phyloP scores from a whole-genome alignment of 1,140 invertebrate genomes.

The Trichogramma pretiosum region DNA sequence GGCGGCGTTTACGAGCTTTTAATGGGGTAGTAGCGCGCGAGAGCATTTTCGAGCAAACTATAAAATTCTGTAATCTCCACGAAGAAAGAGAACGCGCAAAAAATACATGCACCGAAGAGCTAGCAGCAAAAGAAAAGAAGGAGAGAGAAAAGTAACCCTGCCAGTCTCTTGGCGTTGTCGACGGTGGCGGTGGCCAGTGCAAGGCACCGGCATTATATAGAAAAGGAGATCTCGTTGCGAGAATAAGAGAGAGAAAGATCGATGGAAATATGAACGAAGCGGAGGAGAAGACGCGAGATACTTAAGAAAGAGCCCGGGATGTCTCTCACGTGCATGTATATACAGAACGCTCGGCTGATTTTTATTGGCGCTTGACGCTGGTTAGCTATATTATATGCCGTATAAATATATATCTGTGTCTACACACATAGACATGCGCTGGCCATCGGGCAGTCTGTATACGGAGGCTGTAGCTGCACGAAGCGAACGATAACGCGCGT shows the following conservation, averaged over 20 bases:
- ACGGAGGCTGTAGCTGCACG: no score
- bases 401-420: no score
- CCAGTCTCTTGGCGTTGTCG: not conserved
- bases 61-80: constrained; percentile 9
- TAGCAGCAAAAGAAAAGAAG: not conserved
- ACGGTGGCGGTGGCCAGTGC: constrained; percentile 22
- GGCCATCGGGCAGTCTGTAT: no score
- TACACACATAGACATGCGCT: no score
- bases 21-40: constrained; percentile 7
- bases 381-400: no score
- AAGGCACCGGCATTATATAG: constrained; percentile 23
- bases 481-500: no score
- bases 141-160: not conserved
- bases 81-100: not conserved
- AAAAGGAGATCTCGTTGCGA: constrained; percentile 10
- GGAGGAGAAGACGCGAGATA: constrained; percentile 18
- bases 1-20: constrained; percentile 14
- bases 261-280: constrained; percentile 15
- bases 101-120: not conserved
- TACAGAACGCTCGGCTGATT: constrained; percentile 25
- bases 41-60: constrained; percentile 14
- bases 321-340: no score
- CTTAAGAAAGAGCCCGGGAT: constrained; percentile 3
- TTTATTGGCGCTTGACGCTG: constrained; percentile 32
- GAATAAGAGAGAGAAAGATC: constrained; percentile 8